Conservation (phyloP, 2,113 vertebrate species). For the Syrrhaptes paradoxus region DNA sequence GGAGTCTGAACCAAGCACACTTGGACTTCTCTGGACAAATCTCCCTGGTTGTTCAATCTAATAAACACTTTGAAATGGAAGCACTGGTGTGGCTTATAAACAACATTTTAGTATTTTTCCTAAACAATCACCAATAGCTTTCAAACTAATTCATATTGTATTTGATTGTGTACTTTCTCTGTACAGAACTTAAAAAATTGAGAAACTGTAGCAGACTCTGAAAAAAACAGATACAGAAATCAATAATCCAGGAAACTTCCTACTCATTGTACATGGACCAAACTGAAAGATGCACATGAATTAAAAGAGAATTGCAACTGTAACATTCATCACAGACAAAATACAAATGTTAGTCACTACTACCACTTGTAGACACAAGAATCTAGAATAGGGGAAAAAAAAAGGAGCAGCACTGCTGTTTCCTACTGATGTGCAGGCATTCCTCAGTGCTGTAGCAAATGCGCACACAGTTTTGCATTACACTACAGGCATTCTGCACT, state of each 20-base stretch:
- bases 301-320: neutral
- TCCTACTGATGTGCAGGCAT: neutral
- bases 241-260: neutral
- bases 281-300: neutral
- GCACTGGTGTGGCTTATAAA: neutral
- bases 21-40: neutral
- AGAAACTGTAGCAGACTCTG: neutral
- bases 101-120: neutral
- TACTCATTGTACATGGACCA: neutral
- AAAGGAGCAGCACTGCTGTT: neutral
- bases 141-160: neutral
- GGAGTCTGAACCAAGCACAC: neutral
- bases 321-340: neutral
- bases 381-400: neutral
- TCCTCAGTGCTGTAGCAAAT: neutral
- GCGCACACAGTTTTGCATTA: neutral
- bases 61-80: neutral
- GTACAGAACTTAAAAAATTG: neutral
- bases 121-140: neutral
- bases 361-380: neutral
- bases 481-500: neutral
- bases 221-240: neutral
- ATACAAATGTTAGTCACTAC: neutral
- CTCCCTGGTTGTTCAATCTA: neutral
- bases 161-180: neutral